Evolutionary conservation across 2,797 vertebrate species (phyloP), one percentile per base, ranked within the genome.

Genomic region (Cebuella pygmaea): DNA sequence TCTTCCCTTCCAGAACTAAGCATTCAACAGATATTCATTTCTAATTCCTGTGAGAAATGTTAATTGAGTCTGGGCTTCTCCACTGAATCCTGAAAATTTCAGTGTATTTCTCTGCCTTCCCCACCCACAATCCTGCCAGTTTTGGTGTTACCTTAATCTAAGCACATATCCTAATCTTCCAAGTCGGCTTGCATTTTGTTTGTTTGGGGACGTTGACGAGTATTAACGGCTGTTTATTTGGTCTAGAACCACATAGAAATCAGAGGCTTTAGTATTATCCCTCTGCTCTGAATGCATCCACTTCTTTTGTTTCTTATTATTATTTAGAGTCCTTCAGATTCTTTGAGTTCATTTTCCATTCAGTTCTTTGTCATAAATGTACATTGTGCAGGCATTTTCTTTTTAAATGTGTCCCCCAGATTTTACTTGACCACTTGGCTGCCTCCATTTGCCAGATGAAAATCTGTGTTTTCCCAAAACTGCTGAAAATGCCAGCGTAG

Each of bases 251-350:
- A 27, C 41, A 33, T 0, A 27, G 67, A 87, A 93, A n/a, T 33
- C 52, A 9, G 67, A 70, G 75, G 30, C 48, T 48, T 76, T 70
- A 27, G 44, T 67, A 4, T 46, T n/a, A 33, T 48, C 26, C 52
- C 81, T 89, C 52, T 80, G 67, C 39, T 55, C 59, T 22, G 76
- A 93, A 76, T 24, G 3, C 36, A 30, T 78, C 75, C 17, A 15
- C 84, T 96, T 88, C 64, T 93, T 95, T 86, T 67, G 36, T 50
- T 86, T 96, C 81, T 95, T 17, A 5, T 85, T 82, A 61, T 52
- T 78, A 64, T 59, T 52, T 48, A 26, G 48, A 81, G 55, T 79
- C 33, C 30, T 91, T 91, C 15, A 48, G 61, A 61, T 64, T 78
- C 82, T 83, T 85, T 67, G 46, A 57, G 52, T 81, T 33, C 83